phyloP scores from a whole-genome alignment of 2,113 vertebrate species.

The Craseonycteris thonglongyai region DNA sequence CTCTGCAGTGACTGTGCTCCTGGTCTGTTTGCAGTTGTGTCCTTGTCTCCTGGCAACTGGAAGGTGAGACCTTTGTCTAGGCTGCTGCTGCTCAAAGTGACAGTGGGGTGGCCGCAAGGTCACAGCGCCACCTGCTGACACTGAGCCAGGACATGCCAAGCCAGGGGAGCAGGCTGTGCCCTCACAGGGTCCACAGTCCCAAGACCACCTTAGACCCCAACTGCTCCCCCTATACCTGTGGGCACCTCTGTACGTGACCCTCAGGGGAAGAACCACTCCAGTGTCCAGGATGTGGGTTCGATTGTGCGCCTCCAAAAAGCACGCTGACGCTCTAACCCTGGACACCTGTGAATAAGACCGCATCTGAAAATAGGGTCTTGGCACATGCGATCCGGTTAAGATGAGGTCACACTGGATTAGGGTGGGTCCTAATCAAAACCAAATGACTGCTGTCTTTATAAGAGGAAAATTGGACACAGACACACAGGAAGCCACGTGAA shows the following conservation, averaged over 20 bases:
- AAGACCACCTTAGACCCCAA: background rate
- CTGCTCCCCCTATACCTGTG: background rate
- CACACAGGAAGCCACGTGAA: background rate
- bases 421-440: background rate
- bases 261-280: background rate
- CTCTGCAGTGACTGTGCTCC: background rate
- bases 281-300: background rate
- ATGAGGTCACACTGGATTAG: background rate
- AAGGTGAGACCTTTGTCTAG: background rate
- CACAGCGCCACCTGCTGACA: conserved; percentile 41
- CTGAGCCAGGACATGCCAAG: fast-evolving
- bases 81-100: fast-evolving
- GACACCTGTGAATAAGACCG: background rate
- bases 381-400: background rate
- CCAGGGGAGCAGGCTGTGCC: background rate
- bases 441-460: background rate
- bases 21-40: background rate
- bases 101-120: background rate
- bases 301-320: background rate
- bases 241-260: background rate
- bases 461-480: background rate
- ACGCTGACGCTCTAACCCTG: background rate
- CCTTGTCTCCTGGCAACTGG: background rate
- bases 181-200: too few relatives aligned
- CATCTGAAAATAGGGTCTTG: background rate